Conservation (phyloP, 2,113 vertebrate genomes). For the Stigmatopora nigra region DNA sequence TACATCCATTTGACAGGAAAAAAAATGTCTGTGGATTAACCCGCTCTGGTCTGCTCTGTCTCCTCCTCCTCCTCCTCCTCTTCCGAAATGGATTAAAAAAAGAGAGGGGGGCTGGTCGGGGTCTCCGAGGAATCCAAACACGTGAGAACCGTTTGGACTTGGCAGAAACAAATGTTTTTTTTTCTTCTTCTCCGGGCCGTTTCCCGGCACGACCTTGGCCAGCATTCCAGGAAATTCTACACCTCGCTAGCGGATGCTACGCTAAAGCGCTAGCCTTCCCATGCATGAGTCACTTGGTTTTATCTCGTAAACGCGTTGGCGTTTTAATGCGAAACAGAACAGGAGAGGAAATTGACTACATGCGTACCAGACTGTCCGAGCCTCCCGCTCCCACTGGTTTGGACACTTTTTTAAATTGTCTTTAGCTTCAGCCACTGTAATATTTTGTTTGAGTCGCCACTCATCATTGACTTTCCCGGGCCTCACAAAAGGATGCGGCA, state of each 20-base stretch:
- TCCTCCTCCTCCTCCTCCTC: too few relatives aligned
- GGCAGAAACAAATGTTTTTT: not conserved
- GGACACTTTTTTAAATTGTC: not conserved
- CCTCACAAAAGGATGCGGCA: too few relatives aligned
- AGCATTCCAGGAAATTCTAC: not conserved
- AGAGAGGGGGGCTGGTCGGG: too few relatives aligned
- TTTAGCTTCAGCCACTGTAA: not conserved
- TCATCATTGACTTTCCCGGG: too few relatives aligned
- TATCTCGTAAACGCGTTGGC: too few relatives aligned
- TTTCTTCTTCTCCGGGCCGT: not conserved
- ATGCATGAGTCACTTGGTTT: too few relatives aligned
- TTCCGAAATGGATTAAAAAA: too few relatives aligned
- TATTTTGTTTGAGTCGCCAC: not conserved
- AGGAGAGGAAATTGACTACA: not conserved
- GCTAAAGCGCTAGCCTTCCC: too few relatives aligned
- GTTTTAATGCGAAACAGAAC: not conserved
- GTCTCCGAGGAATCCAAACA: not conserved
- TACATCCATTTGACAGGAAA: too few relatives aligned
- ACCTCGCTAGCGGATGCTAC: not conserved
- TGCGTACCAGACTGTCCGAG: not conserved
- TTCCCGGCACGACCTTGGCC: not conserved
- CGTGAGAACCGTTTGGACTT: not conserved
- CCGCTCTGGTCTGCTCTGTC: too few relatives aligned
- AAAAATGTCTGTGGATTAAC: too few relatives aligned
- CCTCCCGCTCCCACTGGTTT: not conserved